Evolutionary conservation across 1,140 invertebrate species (phyloP), one percentile per base, ranked within the genome.

Genomic region (Temnothorax nylanderi): DNA sequence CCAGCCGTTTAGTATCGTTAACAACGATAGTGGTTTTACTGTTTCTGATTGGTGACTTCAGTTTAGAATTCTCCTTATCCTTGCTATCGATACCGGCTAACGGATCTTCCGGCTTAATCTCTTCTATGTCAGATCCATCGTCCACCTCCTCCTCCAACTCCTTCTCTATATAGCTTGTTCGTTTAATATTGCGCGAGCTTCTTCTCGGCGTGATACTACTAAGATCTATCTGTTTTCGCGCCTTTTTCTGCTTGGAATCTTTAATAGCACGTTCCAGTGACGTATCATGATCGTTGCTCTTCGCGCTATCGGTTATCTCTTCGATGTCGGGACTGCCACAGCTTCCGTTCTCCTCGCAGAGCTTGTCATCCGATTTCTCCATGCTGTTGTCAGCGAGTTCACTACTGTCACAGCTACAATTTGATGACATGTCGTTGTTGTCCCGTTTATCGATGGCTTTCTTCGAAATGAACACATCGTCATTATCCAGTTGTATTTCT

Each of bases 1-100:
- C 97, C 71, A 97, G 94, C 58, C 96, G 95, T 94, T 97, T 97
- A 1, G 97, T 97, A 90, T 97, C 97, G 91, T 97, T 97, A 0
- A 97, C 96, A 44, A 97, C 96, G 78, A 97, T 97, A 2, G 97
- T 96, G 32, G 94, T 96, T 90, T 96, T 96, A 78, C 92, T 95
- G 81, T 95, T 93, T 90, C 94, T 93, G 0, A 94, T 81, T 44
- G 92, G 94, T 90, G 95, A 93, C 93, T 96, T 92, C 7, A 92
- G 84, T 64, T 93, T 93, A 0, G 93, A 93, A 88, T 95, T 95
- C 21, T 95, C 95, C 85, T 95, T 95, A 58, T 95, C 95, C 69
- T 95, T 95, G 26, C 90, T 88, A 60, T 95, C 95, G 11, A 94
- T 91, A 82, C 96, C 95, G 26, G 95, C 95, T 11, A 97, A 90